Conservation (phyloP, 1,140 invertebrate species). For the Scaptomyza hsui region DNA sequence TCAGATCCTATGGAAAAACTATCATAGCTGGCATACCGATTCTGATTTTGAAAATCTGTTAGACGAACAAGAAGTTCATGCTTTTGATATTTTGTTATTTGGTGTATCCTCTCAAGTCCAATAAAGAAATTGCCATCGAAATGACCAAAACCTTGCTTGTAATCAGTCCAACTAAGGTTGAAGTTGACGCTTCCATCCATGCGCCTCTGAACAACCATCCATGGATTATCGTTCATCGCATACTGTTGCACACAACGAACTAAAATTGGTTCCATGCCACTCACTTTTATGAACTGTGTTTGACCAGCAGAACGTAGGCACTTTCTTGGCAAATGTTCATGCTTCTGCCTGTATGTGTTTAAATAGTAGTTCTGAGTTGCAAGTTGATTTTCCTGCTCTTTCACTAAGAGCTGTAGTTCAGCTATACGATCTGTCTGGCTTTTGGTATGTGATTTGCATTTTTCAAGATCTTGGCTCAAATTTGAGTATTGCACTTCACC, state of each 20-base stretch:
- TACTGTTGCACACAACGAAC: background rate
- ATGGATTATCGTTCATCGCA: background rate
- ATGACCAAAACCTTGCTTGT: conserved; percentile 1
- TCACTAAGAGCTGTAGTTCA: background rate
- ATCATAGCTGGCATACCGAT: background rate
- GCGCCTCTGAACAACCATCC: conserved; percentile 3
- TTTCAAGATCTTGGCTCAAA: background rate
- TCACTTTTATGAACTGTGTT: background rate
- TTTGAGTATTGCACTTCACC: background rate
- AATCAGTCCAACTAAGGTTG: conserved; percentile 10
- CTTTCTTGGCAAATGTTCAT: background rate
- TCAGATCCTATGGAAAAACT: conserved; percentile 16
- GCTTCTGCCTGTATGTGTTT: background rate
- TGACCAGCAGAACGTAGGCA: background rate
- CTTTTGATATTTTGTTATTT: background rate
- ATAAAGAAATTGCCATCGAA: conserved; percentile 9
- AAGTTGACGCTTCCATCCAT: background rate
- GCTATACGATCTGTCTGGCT: background rate
- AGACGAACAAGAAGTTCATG: background rate
- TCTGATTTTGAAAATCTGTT: background rate
- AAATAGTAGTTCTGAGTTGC: background rate
- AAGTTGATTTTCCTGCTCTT: background rate
- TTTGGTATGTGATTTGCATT: background rate
- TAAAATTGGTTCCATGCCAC: background rate
- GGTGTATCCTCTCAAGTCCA: conserved; percentile 3